Base-by-base conservation (phyloP, 1,140 invertebrate genomes). In the Plutomurus gul region DNA sequence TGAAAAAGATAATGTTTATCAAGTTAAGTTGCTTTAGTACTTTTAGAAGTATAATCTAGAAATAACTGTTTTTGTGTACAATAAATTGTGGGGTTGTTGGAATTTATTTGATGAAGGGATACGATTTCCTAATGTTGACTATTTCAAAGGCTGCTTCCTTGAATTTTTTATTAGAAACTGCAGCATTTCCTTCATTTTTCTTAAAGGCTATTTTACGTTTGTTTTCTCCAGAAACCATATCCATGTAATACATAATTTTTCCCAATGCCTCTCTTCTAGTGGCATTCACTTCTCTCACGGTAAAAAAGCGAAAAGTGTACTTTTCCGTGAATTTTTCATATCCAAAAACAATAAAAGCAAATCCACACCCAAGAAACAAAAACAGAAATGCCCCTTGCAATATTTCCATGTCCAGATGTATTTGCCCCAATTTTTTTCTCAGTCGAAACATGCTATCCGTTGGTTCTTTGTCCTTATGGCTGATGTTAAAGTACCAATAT, bases 351-450 rank as follows among this genome's bases (percentile, higher is more conserved):
- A 82, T 6, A 2, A 20, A 25, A 18, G 40, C 51, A 1, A 80
- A 0, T 37, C 22, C 25, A 30, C 46, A 72, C 11, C 81, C 81
- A 37, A 82, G 27, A 33, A 77, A 8, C 16, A 82, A 70, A 70
- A 82, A 79, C 13, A 82, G 40, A 47, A 82, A 82, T 8, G 81
- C 81, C 6, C 81, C 81, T 40, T 80, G 75, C 6, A 82, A 49
- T 1, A 82, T 39, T 51, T 78, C 56, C 75, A 82, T 39, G 16
- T 82, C 51, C 8, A 82, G n/a, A n/a, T 74, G 71, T 37, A 82
- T 76, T 37, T 82, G 78, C 1, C 77, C 74, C 4, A 82, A 43
- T 30, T 79, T 82, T 71, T 80, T 65, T 70, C 76, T 74, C 7
- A 82, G 25, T 40, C 71, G 40, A 27, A 80, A 78, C 60, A 70